Conservation (phyloP, 2,797 vertebrate species). For the Carcharodon carcharias region DNA sequence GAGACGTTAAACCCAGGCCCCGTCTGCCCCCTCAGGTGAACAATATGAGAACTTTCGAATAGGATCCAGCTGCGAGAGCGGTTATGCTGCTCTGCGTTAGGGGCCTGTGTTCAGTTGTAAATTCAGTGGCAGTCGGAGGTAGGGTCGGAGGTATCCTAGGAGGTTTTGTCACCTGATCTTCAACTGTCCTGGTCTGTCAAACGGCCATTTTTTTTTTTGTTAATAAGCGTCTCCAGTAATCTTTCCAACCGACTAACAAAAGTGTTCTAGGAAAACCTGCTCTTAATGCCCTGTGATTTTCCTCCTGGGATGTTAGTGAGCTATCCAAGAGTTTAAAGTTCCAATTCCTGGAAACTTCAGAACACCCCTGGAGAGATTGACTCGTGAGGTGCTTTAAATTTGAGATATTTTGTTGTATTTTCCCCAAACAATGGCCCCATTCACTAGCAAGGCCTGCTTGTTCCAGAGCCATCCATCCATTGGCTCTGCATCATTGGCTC, state of each 20-base stretch:
- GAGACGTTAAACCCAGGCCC: not conserved
- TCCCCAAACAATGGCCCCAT: not conserved
- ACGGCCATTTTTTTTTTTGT: not conserved
- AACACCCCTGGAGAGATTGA: not conserved
- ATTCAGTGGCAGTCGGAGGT: not conserved
- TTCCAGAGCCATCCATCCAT: not conserved
- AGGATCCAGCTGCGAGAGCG: not conserved
- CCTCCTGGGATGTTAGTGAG: not conserved
- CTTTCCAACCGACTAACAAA: not conserved
- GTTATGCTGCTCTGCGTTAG: not conserved
- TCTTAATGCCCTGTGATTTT: not conserved
- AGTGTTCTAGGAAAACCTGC: not conserved
- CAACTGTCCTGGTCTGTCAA: not conserved
- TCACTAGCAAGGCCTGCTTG: not conserved
- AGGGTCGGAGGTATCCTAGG: not conserved
- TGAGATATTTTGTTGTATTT: not conserved
- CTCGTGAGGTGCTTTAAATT: no score
- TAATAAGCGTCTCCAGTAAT: not conserved
- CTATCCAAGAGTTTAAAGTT: not conserved
- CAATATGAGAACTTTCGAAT: not conserved
- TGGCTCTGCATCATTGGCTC: not conserved
- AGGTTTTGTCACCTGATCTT: not conserved
- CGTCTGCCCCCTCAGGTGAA: not conserved
- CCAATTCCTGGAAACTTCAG: not conserved
- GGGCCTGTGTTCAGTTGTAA: not conserved